These are phyloP conservation scores for Melieria crassipennis DNA, from an alignment of 2,888 invertebrate genomes.

Conservation along the genomic window DNA sequence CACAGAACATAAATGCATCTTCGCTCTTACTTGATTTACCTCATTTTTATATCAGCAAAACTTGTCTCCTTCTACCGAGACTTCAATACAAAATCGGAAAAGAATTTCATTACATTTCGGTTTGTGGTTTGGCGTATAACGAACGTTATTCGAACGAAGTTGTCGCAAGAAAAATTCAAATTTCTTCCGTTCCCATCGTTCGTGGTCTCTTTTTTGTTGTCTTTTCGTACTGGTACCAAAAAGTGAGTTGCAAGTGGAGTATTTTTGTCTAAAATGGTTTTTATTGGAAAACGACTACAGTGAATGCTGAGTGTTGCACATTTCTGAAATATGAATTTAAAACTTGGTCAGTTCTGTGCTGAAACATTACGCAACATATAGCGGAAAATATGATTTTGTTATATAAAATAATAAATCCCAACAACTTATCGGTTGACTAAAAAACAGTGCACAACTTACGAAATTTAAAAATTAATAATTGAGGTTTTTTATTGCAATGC, in stretches of 20 bases:
- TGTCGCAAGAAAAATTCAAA: not conserved
- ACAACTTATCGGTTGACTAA: not conserved
- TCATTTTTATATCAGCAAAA: too few relatives aligned
- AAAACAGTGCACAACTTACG: not conserved
- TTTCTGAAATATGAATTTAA: too few relatives aligned
- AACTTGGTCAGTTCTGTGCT: not conserved
- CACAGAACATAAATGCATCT: too few relatives aligned
- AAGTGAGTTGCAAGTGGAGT: slow-evolving; percentile 29
- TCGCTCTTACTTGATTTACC: too few relatives aligned
- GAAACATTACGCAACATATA: not conserved
- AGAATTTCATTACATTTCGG: slow-evolving; percentile 50
- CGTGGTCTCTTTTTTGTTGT: not conserved
- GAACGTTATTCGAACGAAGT: slow-evolving; percentile 42
- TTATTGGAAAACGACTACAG: too few relatives aligned
- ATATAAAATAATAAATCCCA: slow-evolving; percentile 8
- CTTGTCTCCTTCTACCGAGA: too few relatives aligned
- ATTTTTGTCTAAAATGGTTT: not conserved
- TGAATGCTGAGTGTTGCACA: too few relatives aligned
- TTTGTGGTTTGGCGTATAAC: slow-evolving; percentile 56
- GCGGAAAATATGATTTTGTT: slow-evolving; percentile 20
- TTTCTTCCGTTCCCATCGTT: slow-evolving; percentile 18
- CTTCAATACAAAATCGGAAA: too few relatives aligned
- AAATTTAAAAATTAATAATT: not conserved
- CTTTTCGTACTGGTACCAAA: not conserved
- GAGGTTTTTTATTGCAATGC: too few relatives aligned